These are phyloP conservation scores for Ephialtes manifestator DNA, from an alignment of 2,888 invertebrate genomes.

Conservation along the genomic window DNA sequence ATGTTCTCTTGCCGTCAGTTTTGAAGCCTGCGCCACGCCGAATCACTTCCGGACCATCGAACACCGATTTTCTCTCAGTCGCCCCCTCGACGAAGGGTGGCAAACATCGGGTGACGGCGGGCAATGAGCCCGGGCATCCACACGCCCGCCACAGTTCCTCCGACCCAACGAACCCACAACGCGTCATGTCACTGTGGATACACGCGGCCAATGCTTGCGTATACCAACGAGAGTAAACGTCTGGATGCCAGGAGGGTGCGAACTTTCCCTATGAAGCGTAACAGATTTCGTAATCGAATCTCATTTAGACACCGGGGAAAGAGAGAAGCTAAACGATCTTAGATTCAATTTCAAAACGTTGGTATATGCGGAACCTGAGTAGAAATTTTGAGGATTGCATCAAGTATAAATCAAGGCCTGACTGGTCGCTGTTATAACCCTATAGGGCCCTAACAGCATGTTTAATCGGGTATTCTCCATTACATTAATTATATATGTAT, in stretches of 20 bases:
- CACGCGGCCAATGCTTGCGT: background rate
- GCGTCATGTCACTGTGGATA: conserved; percentile 27
- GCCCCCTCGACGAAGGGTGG: conserved; percentile 62
- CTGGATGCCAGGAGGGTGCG: conserved; percentile 25
- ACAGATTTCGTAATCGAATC: conserved; percentile 70
- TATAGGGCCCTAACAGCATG: too few species aligned
- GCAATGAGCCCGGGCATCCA: conserved; percentile 34
- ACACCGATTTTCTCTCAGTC: conserved; percentile 75
- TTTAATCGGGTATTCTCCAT: too few species aligned
- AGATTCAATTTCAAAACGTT: background rate
- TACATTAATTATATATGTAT: too few species aligned
- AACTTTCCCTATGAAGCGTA: conserved; percentile 55
- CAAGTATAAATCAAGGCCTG: too few species aligned
- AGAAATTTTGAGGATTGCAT: too few species aligned
- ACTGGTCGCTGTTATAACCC: too few species aligned
- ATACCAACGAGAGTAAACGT: conserved; percentile 39
- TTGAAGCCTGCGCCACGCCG: conserved; percentile 72
- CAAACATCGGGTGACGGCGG: conserved; percentile 57
- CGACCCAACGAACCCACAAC: conserved; percentile 61
- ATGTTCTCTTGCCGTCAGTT: conserved; percentile 64
- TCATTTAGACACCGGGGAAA: conserved; percentile 59
- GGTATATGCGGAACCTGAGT: background rate
- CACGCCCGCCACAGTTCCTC: conserved; percentile 12
- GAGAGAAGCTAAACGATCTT: conserved; percentile 17
- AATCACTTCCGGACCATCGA: conserved; percentile 81